Conservation (phyloP, 2,797 vertebrate genomes). For the Chanos chanos region DNA sequence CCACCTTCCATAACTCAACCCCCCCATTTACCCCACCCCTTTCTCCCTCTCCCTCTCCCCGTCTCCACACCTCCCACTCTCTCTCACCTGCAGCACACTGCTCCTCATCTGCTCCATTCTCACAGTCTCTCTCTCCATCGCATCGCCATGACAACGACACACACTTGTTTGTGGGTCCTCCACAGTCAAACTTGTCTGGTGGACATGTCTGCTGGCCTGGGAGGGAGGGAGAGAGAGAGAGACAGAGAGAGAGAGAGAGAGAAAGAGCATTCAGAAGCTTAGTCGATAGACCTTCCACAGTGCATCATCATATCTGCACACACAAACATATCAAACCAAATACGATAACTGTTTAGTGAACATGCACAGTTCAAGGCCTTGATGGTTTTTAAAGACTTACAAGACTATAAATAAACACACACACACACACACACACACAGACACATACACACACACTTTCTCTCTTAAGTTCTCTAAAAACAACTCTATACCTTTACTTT, state of each 20-base stretch:
- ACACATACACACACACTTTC: slow-evolving; percentile 17
- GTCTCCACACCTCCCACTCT: no score
- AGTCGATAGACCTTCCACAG: no score
- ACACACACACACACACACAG: slow-evolving; percentile 21
- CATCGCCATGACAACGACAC: slow-evolving; percentile 92
- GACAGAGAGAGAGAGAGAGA: slow-evolving; percentile 8
- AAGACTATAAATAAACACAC: no score
- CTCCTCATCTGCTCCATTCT: slow-evolving; percentile 87
- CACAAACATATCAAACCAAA: not conserved
- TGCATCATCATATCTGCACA: no score
- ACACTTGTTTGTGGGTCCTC: slow-evolving; percentile 84
- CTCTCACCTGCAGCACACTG: slow-evolving; percentile 84
- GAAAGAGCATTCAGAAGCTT: no score
- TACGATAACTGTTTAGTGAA: not conserved
- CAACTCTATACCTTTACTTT: no score
- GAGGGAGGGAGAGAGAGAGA: slow-evolving; percentile 13
- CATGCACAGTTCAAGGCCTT: no score
- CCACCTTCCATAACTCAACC: not conserved
- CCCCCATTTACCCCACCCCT: not conserved
- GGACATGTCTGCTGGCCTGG: slow-evolving; percentile 87
- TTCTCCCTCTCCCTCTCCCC: not conserved
- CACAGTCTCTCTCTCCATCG: slow-evolving; percentile 93
- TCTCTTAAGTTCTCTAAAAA: no score
- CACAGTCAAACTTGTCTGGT: slow-evolving; percentile 92
- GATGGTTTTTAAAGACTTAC: no score